Evolutionary conservation across 1,140 invertebrate species (phyloP).

Genomic region (Parapsyche elsis): DNA sequence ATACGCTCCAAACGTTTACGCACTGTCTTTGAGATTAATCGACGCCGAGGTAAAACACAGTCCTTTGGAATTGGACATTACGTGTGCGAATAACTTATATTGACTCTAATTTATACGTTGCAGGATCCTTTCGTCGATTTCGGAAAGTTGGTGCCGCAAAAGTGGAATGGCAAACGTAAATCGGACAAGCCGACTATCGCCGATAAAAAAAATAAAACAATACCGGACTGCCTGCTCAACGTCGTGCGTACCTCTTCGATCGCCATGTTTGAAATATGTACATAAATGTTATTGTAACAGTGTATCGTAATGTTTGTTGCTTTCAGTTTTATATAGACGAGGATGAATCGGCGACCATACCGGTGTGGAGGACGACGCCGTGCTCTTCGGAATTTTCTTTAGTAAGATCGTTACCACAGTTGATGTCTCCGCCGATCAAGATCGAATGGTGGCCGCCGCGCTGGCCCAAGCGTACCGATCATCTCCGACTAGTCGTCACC

Average conservation of each 20-base stretch:
- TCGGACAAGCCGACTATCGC: slow-evolving; percentile 29
- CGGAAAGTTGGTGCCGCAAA: slow-evolving; percentile 24
- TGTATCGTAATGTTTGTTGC: not conserved
- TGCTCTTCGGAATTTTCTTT: slow-evolving; percentile 39
- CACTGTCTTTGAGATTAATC: slow-evolving; percentile 46
- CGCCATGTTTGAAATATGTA: not conserved
- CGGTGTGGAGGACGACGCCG: slow-evolving; percentile 42
- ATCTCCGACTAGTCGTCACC: slow-evolving; percentile 51
- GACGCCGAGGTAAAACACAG: slow-evolving; percentile 37
- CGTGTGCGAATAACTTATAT: not conserved
- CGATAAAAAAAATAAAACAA: slow-evolving; percentile 49
- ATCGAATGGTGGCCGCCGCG: slow-evolving; percentile 54
- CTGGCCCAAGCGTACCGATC: slow-evolving; percentile 40
- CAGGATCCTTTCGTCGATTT: slow-evolving; percentile 46
- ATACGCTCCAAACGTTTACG: slow-evolving; percentile 45
- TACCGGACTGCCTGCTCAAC: slow-evolving; percentile 46
- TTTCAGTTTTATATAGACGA: slow-evolving; percentile 37
- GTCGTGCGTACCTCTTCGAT: slow-evolving; percentile 42
- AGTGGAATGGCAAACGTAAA: slow-evolving; percentile 45
- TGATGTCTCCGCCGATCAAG: slow-evolving; percentile 49
- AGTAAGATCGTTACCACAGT: slow-evolving; percentile 21
- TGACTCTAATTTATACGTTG: slow-evolving; percentile 14
- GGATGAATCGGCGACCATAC: slow-evolving; percentile 11
- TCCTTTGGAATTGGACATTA: not conserved
- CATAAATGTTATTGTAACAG: not conserved